Evolutionary conservation across 2,113 vertebrate genomes (phyloP).

Genomic region (Steatornis caripensis): DNA sequence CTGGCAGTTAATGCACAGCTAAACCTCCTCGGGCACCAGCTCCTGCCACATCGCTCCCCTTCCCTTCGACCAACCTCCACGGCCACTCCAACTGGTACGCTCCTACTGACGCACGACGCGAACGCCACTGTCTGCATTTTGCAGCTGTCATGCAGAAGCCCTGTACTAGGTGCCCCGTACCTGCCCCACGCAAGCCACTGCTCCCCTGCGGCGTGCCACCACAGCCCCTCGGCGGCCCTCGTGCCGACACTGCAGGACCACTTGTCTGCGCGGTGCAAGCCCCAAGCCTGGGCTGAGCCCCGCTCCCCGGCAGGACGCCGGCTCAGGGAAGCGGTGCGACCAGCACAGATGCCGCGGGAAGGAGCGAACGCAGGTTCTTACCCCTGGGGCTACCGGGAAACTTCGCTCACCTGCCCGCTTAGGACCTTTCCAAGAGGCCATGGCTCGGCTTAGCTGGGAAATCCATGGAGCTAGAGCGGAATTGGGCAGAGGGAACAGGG

Average conservation of each 20-base stretch:
- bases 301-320: no score
- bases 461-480: background rate
- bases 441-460: background rate
- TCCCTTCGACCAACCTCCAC: background rate
- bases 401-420: background rate
- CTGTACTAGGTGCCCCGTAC: no score
- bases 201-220: no score
- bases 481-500: background rate
- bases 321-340: no score
- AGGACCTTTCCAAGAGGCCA: background rate
- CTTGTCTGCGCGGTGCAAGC: no score
- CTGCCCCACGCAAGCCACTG: no score
- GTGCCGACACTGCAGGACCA: no score
- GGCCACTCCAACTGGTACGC: accelerated
- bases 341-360: no score
- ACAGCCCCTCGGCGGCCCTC: no score
- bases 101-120: accelerated
- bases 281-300: no score
- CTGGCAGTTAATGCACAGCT: background rate
- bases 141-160: no score
- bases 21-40: no score
- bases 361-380: background rate
- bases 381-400: background rate
- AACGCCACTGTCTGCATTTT: background rate
- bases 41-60: background rate